These are phyloP conservation scores for Stegostoma tigrinum DNA, from an alignment of 2,113 vertebrate species.

Conservation along the genomic window DNA sequence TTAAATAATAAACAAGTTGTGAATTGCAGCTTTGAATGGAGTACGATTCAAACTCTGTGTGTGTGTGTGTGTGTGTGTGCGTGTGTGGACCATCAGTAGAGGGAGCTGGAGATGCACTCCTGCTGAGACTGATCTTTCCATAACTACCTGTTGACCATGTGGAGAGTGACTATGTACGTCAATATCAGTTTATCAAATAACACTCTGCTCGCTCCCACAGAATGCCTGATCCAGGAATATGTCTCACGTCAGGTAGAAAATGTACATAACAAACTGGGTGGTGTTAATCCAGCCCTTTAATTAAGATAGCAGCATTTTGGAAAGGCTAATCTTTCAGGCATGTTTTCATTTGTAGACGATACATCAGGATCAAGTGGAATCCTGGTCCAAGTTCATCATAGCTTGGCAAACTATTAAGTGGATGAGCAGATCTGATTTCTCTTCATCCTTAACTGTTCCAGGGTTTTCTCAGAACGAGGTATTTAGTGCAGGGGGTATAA, in stretches of 20 bases:
- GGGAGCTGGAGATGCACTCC: not conserved
- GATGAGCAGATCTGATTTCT: not conserved
- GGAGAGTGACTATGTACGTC: not conserved
- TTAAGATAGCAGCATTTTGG: not conserved
- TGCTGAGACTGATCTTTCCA: not conserved
- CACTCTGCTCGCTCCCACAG: too few relatives aligned
- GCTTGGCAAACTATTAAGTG: not conserved
- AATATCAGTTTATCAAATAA: not conserved
- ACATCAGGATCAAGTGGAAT: not conserved
- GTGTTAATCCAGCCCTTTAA: not conserved
- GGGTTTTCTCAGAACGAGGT: not conserved
- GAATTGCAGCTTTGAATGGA: not conserved
- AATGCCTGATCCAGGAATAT: not conserved
- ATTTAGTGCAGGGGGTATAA: not conserved
- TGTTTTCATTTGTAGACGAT: not conserved
- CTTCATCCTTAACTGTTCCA: not conserved
- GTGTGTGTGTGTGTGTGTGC: too few relatives aligned
- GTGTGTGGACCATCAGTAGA: not conserved
- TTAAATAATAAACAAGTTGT: not conserved
- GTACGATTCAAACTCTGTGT: not conserved
- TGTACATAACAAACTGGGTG: not conserved
- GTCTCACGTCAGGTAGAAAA: not conserved
- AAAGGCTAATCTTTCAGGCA: not conserved
- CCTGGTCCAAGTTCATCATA: not conserved
- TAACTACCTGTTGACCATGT: not conserved